Percentiles rank a stretch among this genome's conserved stretches.
phyloP scores from a whole-genome alignment of 2,888 invertebrate genomes.

The Epistrophella euchroma region DNA sequence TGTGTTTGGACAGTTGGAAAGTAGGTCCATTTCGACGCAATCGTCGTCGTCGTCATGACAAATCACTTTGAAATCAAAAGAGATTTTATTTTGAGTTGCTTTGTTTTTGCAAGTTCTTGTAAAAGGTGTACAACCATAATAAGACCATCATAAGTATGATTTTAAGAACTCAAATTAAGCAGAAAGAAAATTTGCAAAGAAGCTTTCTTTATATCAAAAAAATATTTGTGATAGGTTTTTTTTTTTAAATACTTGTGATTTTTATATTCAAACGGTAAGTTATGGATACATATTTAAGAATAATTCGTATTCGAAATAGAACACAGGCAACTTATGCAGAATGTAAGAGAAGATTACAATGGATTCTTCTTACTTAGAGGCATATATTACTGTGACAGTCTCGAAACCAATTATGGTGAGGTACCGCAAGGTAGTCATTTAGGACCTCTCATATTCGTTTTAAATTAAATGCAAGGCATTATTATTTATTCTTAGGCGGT shows the following conservation, averaged over 20 bases:
- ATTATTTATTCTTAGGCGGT: no score
- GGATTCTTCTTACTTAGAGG: no score
- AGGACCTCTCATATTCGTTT: no score
- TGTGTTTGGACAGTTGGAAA: conserved; percentile 6
- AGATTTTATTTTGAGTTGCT: background rate
- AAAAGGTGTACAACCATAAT: background rate
- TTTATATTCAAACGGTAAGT: no score
- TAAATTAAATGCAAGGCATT: no score
- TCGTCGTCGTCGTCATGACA: background rate
- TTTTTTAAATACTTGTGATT: background rate
- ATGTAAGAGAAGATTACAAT: no score
- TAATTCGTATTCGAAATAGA: no score
- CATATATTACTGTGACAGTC: no score
- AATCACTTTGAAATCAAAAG: conserved; percentile 9
- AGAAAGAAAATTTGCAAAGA: background rate
- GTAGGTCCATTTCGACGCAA: background rate
- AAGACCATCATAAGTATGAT: background rate
- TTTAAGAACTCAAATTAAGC: background rate
- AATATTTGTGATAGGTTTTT: background rate
- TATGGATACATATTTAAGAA: background rate
- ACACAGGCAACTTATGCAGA: no score
- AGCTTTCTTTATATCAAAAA: background rate
- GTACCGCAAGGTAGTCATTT: no score
- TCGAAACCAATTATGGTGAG: no score
- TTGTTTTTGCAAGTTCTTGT: background rate